These are phyloP conservation scores for Eidolon dupreanum DNA, from an alignment of 2,797 vertebrate genomes.

Conservation along the genomic window DNA sequence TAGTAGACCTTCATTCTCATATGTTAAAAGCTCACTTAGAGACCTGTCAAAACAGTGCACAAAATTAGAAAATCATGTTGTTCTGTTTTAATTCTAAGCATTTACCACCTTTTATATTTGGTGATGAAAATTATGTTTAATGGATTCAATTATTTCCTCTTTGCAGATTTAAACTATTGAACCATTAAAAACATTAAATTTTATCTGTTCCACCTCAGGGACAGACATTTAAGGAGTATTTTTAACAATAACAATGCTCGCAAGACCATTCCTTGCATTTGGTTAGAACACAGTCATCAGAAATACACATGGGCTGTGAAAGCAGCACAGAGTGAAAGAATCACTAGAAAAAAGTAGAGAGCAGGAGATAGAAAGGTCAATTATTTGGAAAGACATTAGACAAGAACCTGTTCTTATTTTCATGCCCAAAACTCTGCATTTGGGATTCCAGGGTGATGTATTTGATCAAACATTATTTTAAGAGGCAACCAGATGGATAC, in stretches of 20 bases:
- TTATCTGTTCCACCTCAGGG: background rate
- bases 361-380: background rate
- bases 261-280: background rate
- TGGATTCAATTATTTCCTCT: background rate
- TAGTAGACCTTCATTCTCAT: background rate
- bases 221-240: background rate
- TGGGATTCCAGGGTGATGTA: background rate
- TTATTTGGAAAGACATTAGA: background rate
- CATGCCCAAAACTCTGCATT: background rate
- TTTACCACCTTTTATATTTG: conserved; percentile 28
- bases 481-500: background rate
- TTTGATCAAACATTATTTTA: background rate
- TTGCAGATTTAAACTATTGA: conserved; percentile 7
- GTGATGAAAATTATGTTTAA: conserved; percentile 9
- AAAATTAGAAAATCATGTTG: background rate
- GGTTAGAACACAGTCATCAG: background rate
- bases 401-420: background rate
- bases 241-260: background rate
- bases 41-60: background rate
- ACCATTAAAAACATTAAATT: background rate
- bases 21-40: background rate
- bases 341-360: background rate
- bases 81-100: conserved; percentile 19
- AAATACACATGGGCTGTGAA: background rate
- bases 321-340: background rate